Conservation (phyloP, 2,113 vertebrate genomes). For the Apeltes quadracus region DNA sequence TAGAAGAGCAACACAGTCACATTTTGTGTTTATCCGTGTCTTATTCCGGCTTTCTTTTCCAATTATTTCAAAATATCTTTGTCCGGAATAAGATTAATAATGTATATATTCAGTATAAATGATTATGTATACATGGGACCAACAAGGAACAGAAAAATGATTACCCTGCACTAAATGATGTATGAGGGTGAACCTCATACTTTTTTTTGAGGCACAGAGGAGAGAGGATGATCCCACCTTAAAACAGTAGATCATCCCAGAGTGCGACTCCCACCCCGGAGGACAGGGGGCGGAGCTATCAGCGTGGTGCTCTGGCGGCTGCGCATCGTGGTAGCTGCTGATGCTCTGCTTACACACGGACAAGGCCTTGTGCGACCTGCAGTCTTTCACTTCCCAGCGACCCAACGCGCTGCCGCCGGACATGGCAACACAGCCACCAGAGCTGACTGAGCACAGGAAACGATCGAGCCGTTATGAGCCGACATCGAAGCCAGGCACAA, state of each 20-base stretch:
- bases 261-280: constrained; percentile 87
- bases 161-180: neutral
- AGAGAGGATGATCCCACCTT: constrained; percentile 81
- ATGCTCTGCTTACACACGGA: constrained; percentile 89
- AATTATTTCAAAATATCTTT: neutral
- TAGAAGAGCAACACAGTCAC: constrained; percentile 59
- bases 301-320: constrained; percentile 72
- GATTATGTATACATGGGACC: neutral
- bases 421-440: constrained; percentile 89
- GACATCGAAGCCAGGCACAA: neutral
- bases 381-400: constrained; percentile 93
- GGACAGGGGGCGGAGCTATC: constrained; percentile 82
- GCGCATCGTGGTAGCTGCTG: constrained; percentile 64
- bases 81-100: neutral
- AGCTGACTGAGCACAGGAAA: constrained; percentile 72
- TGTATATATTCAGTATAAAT: neutral
- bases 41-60: neutral
- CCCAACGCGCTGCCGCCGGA: constrained; percentile 82
- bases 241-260: constrained; percentile 85
- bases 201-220: neutral
- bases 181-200: neutral
- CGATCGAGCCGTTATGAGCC: neutral
- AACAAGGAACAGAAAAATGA: neutral
- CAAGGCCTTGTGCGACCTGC: constrained; percentile 85
- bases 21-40: neutral